Conservation (phyloP, 2,113 vertebrate genomes). For the Ptilonorhynchus violaceus region DNA sequence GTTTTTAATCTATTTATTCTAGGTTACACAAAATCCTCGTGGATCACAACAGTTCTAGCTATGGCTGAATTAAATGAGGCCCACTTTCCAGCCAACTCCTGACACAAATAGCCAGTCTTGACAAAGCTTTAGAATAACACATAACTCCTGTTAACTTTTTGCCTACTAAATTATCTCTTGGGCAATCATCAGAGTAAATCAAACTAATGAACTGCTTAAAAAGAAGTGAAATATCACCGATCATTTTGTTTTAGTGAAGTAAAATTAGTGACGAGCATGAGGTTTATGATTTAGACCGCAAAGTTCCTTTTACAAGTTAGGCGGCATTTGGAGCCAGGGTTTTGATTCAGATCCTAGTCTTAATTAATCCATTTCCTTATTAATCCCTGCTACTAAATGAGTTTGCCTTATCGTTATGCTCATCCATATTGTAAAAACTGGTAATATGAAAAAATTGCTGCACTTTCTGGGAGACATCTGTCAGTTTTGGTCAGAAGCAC, state of each 20-base stretch:
- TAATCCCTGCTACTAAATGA: neutral
- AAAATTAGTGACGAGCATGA: neutral
- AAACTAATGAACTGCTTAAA: neutral
- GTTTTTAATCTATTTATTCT: neutral
- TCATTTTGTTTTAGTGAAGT: neutral
- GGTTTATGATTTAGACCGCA: neutral
- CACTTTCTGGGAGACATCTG: neutral
- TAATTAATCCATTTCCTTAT: neutral
- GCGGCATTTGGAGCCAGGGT: neutral
- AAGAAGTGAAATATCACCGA: neutral
- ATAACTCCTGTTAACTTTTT: neutral
- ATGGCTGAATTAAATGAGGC: neutral
- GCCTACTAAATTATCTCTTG: neutral
- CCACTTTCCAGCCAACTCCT: neutral
- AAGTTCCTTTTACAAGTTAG: neutral
- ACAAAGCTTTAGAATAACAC: neutral
- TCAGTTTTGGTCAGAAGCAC: neutral
- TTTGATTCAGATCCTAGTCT: neutral
- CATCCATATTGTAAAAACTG: neutral
- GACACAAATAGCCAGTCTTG: neutral
- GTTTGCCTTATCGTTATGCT: neutral
- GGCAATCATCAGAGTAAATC: neutral
- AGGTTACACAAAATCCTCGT: neutral
- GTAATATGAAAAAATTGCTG: neutral
- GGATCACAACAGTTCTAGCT: neutral